phyloP scores from a whole-genome alignment of 2,797 vertebrate species.

The Notolepis coatsorum region DNA sequence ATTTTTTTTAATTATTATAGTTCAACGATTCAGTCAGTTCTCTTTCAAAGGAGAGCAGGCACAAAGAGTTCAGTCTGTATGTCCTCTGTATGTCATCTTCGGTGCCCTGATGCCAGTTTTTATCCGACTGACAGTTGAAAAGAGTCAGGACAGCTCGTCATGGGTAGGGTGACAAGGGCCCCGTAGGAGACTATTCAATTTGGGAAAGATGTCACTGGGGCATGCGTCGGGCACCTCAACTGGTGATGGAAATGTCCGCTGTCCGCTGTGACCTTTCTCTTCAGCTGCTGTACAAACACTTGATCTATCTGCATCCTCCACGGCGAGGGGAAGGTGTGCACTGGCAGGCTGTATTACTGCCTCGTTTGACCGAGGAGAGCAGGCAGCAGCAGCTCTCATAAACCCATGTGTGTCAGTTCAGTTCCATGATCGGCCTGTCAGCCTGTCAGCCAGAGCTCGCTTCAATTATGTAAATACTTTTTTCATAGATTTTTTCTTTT shows the following conservation, averaged over 20 bases:
- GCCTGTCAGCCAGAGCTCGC: no score
- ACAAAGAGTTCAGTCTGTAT: neutral
- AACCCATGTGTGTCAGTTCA: neutral
- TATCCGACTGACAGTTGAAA: neutral
- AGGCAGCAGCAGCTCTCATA: neutral
- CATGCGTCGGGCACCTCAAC: neutral
- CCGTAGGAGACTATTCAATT: neutral
- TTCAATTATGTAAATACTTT: no score
- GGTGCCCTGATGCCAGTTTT: conserved; percentile 2
- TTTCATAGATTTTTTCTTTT: no score
- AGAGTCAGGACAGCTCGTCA: neutral
- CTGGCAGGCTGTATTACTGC: neutral
- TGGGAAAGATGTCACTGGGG: neutral
- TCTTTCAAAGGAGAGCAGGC: neutral
- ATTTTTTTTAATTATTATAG: neutral
- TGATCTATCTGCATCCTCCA: neutral
- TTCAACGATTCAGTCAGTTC: neutral
- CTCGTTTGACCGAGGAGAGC: neutral
- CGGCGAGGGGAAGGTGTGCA: neutral
- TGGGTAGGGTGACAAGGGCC: no score
- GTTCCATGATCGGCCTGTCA: conserved; percentile 4
- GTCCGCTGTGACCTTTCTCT: neutral
- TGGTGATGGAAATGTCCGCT: neutral
- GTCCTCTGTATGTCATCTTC: neutral
- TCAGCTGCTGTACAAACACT: conserved; percentile 1